A percentile compares a stretch with the other conserved stretches of the same genome.
Evolutionary conservation across 2,888 invertebrate genomes (phyloP).

Genomic region (Lasioglossum vierecki): DNA sequence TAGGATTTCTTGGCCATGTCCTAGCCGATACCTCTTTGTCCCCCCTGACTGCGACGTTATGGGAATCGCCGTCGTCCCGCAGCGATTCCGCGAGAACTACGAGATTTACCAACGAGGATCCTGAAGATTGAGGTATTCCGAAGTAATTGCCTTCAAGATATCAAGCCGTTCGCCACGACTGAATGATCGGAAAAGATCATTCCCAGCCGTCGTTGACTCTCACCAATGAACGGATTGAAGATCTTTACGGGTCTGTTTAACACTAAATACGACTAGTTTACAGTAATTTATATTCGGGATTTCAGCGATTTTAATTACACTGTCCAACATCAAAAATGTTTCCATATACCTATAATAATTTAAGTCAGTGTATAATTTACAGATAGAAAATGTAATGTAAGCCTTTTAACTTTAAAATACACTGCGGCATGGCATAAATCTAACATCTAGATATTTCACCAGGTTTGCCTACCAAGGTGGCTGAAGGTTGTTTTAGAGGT

Average conservation of each 20-base stretch:
- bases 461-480: too few species aligned
- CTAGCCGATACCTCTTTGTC: neutral
- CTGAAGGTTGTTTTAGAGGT: too few species aligned
- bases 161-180: neutral
- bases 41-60: neutral
- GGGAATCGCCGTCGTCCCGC: neutral
- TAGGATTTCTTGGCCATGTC: slow-evolving; percentile 16
- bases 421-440: too few species aligned
- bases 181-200: neutral
- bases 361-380: too few species aligned
- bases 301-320: too few species aligned
- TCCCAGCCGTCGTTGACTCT: neutral
- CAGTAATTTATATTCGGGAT: neutral
- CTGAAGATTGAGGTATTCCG: neutral
- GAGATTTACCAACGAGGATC: neutral
- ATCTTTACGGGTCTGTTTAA: neutral
- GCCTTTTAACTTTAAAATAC: too few species aligned
- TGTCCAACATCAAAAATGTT: too few species aligned
- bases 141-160: neutral
- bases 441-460: too few species aligned
- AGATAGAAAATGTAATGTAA: too few species aligned
- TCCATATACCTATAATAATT: too few species aligned
- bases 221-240: neutral
- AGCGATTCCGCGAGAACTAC: neutral
- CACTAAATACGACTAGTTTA: neutral